Evolutionary conservation across 2,888 invertebrate species (phyloP).

Genomic region (Muscina levida): DNA sequence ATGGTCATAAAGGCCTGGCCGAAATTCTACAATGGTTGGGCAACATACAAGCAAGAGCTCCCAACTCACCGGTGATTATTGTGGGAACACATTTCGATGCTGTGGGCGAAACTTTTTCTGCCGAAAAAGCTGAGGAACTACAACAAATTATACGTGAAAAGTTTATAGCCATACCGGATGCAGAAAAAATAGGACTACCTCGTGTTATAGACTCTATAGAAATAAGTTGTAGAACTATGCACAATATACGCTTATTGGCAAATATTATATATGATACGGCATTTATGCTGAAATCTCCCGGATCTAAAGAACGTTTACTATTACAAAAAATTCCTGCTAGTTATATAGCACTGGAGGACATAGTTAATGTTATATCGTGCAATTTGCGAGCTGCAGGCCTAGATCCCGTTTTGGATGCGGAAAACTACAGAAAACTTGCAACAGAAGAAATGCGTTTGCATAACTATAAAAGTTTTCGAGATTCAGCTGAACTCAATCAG

Average conservation of each 20-base stretch:
- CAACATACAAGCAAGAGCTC: conserved; percentile 96
- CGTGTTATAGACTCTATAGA: conserved; percentile 95
- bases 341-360: conserved; percentile 96
- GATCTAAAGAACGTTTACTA: conserved; percentile 93
- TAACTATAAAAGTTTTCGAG: conserved; percentile 82
- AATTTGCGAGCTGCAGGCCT: conserved; percentile 85
- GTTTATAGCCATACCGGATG: conserved; percentile 96
- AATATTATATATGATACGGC: conserved; percentile 96
- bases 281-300: conserved; percentile 93
- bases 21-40: conserved; percentile 97
- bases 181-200: conserved; percentile 97
- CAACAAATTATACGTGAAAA: conserved; percentile 92
- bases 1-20: conserved; percentile 93
- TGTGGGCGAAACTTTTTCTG: conserved; percentile 81
- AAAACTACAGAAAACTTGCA: conserved; percentile 84
- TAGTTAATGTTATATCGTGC: conserved; percentile 89
- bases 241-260: conserved; percentile 93
- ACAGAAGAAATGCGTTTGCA: conserved; percentile 79
- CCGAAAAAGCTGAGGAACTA: conserved; percentile 84
- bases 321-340: conserved; percentile 98
- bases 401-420: conserved; percentile 92
- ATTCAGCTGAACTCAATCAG: conserved; percentile 93
- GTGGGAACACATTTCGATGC: conserved; percentile 98
- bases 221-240: conserved; percentile 91
- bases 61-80: conserved; percentile 97